Evolutionary conservation across 2,888 invertebrate species (phyloP), one percentile per base, ranked within the genome.

Genomic region (Polylopha cassiicola): DNA sequence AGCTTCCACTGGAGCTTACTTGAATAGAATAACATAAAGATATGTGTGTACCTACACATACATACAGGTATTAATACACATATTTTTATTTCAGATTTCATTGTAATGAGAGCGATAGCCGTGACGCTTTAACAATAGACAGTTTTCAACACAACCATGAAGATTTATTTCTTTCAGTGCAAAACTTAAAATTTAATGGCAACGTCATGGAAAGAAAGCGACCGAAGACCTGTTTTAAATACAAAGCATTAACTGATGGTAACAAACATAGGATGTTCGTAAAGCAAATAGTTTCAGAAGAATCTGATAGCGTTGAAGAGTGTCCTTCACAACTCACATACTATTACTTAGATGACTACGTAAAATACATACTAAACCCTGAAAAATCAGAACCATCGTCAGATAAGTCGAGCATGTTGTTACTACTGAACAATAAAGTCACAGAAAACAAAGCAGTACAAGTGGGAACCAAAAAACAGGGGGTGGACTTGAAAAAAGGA

Each of bases 211-310:
- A 69, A 38, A 54, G 50, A 1, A 75, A 66, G 46, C 66, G 67
- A 47, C 66, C 65, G 1, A 60, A 73, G 26, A 73, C 76, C 3
- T 71, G 74, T 44, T 84, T 82, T 31, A 84, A 84, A 55, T 85
- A 75, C 46, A 81, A 74, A 58, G 65, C 62, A 3, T 46, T 61
- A 4, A 53, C 58, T 0, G 59, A 63, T 36, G 58, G 57, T 4
- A 68, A 58, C 26, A 67, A 62, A 44, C 84, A 85, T 36, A 60
- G 85, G 50, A 80, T 85, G 81, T 84, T 85, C 45, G 71, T 84
- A 0, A 82, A 79, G 47, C 68, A 84, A 65, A 48, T 61, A 4
- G 61, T 80, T 0, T 57, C 61, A 3, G 68, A 74, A 13, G 49
- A 55, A 13, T 63, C 63, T 10, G 45, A 50, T 7, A 51, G 47